Evolutionary conservation across 2,797 vertebrate genomes (phyloP).

Genomic region (Chromobotia macracanthus): DNA sequence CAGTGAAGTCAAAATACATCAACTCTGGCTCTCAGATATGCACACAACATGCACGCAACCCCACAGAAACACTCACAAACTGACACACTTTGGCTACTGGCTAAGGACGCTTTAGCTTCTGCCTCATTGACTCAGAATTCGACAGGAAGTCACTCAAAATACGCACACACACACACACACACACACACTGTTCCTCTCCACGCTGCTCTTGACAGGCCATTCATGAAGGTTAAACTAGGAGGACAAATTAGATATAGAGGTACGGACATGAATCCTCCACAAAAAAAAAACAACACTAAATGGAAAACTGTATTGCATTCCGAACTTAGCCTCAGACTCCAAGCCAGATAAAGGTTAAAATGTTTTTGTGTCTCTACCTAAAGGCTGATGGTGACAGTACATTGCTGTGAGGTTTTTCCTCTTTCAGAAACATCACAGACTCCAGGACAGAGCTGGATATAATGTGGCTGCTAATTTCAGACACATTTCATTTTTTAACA

Average conservation of each 20-base stretch:
- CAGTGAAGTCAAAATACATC: conserved; percentile 40
- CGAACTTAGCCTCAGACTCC: too few relatives aligned
- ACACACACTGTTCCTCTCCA: not conserved
- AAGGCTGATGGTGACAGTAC: too few relatives aligned
- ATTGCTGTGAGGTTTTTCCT: too few relatives aligned
- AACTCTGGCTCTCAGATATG: conserved; percentile 23
- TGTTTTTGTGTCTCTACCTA: too few relatives aligned
- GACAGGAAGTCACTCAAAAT: conserved; percentile 9
- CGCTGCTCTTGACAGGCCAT: conserved; percentile 1
- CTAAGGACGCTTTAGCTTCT: conserved; percentile 29
- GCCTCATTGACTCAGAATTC: conserved; percentile 38
- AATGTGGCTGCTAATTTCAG: too few relatives aligned
- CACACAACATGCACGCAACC: conserved; percentile 5
- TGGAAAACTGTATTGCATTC: not conserved
- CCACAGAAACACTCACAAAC: conserved; percentile 6
- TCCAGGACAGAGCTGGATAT: too few relatives aligned
- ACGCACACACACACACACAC: conserved; percentile 27
- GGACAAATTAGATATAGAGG: not conserved
- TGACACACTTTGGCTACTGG: conserved; percentile 23
- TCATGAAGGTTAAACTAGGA: conserved; percentile 16
- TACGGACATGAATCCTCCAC: too few relatives aligned
- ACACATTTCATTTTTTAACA: too few relatives aligned
- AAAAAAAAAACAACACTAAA: too few relatives aligned
- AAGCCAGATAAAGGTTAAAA: too few relatives aligned
- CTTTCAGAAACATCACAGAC: too few relatives aligned